Conservation (phyloP, 2,113 vertebrate species). For the Cygnus atratus region DNA sequence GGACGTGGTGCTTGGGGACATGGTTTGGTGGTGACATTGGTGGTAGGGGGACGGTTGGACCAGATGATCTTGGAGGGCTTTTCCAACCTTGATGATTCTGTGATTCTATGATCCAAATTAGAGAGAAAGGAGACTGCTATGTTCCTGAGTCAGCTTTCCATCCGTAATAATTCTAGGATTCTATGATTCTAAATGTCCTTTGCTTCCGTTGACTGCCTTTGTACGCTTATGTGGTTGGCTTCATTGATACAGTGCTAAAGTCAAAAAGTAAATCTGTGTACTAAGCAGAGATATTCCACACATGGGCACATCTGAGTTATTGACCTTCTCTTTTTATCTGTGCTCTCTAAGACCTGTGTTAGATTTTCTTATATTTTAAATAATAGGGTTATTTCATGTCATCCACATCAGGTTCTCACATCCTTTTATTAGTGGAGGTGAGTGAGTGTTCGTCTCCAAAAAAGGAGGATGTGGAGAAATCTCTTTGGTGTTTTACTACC, state of each 20-base stretch:
- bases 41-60: too few relatives aligned
- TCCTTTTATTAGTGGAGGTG: neutral
- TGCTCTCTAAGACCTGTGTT: neutral
- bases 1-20: too few relatives aligned
- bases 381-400: neutral
- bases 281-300: neutral
- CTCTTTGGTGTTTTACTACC: neutral
- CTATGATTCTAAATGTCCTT: neutral
- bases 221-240: fast-evolving
- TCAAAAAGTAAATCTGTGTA: neutral
- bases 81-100: too few relatives aligned
- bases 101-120: too few relatives aligned
- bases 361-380: neutral
- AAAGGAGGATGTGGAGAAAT: neutral
- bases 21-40: too few relatives aligned
- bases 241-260: neutral
- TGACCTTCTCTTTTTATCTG: neutral
- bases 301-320: neutral
- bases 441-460: neutral
- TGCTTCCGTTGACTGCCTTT: neutral
- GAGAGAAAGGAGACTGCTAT: too few relatives aligned
- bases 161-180: too few relatives aligned
- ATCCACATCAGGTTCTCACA: neutral
- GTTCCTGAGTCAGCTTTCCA: too few relatives aligned
- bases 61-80: too few relatives aligned